These are phyloP conservation scores for Machaerirhynchus nigripectus DNA, from an alignment of 2,113 vertebrate species.

Conservation along the genomic window DNA sequence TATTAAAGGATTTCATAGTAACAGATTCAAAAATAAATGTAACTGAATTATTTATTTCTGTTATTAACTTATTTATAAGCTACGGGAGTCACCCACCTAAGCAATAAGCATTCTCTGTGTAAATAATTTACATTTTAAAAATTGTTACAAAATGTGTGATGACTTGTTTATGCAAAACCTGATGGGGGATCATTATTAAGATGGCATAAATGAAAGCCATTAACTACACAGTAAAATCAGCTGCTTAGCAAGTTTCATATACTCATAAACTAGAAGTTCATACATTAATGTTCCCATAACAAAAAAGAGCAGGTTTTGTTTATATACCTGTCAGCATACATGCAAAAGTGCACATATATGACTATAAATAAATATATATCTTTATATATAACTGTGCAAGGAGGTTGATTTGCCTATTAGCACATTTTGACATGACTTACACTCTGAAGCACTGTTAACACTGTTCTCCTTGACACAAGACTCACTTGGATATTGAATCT, in stretches of 20 bases:
- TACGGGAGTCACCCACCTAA: not conserved
- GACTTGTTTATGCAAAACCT: not conserved
- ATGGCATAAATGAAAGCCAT: not conserved
- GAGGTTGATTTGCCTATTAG: not conserved
- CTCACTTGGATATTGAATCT: not conserved
- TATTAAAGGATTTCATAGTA: not conserved
- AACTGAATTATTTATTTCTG: slow-evolving; percentile 17
- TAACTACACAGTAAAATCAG: not conserved
- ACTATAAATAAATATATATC: not conserved
- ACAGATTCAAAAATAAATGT: not conserved
- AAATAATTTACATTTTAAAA: slow-evolving; percentile 46
- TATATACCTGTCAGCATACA: not conserved
- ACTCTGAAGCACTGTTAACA: not conserved
- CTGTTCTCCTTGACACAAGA: not conserved
- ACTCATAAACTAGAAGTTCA: not conserved
- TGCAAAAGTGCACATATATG: not conserved
- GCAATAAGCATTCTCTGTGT: not conserved
- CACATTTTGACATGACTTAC: not conserved
- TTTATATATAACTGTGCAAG: not conserved
- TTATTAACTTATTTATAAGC: slow-evolving; percentile 31
- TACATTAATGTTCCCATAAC: not conserved
- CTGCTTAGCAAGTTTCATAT: not conserved
- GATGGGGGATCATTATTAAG: not conserved
- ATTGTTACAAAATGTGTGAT: not conserved
- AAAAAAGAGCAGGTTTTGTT: not conserved